Evolutionary conservation across 1,140 invertebrate genomes (phyloP).

Genomic region (Helicorthomorpha holstii): DNA sequence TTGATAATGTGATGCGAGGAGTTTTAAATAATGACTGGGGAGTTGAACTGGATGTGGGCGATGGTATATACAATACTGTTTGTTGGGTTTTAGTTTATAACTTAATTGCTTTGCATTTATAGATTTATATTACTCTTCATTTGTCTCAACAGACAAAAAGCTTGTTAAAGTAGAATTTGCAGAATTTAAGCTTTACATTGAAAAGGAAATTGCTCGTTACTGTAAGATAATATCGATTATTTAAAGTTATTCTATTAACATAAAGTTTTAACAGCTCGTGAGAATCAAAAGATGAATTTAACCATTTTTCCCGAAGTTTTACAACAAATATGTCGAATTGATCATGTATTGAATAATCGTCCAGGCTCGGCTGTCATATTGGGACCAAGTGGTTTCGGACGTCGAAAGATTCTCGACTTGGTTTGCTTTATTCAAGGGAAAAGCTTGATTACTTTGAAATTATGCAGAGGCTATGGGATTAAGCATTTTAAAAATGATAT

Average conservation of each 20-base stretch:
- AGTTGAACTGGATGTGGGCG: constrained; percentile 24
- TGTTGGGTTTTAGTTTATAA: too few relatives aligned
- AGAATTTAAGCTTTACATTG: constrained; percentile 40
- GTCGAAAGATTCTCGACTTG: constrained; percentile 52
- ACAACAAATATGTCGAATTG: constrained; percentile 40
- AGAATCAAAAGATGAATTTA: constrained; percentile 36
- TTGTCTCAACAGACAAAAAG: too few relatives aligned
- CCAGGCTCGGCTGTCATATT: constrained; percentile 51
- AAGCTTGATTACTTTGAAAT: constrained; percentile 41
- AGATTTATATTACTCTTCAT: too few relatives aligned
- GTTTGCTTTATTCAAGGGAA: constrained; percentile 51
- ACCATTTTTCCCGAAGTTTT: constrained; percentile 46
- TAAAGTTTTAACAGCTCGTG: constrained; percentile 28
- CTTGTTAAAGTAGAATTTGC: constrained; percentile 34
- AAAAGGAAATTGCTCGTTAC: constrained; percentile 46
- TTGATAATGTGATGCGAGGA: constrained; percentile 42
- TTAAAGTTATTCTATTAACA: not conserved
- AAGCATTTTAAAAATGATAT: constrained; percentile 46
- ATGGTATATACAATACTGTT: too few relatives aligned
- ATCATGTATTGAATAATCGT: constrained; percentile 38
- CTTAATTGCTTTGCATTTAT: too few relatives aligned
- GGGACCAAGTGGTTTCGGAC: constrained; percentile 56
- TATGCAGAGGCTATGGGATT: constrained; percentile 34
- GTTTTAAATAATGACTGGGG: constrained; percentile 33
- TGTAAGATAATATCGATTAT: constrained; percentile 28